A percentile compares a stretch with the other conserved stretches of the same genome.
Evolutionary conservation across 2,888 invertebrate species (phyloP).

Genomic region (Campaea margaritaria): DNA sequence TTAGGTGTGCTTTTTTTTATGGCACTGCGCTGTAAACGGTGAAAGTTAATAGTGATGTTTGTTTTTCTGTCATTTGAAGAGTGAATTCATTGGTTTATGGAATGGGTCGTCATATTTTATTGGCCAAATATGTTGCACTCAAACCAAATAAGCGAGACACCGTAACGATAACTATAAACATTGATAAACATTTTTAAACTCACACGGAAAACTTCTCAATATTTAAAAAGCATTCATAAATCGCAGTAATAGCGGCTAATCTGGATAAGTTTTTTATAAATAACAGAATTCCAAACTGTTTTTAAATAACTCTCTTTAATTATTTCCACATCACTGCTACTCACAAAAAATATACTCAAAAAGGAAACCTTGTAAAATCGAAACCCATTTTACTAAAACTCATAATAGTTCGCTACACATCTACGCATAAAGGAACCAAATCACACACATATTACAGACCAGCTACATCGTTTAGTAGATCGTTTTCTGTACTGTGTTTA

Average conservation of each 20-base stretch:
- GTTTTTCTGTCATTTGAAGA: conserved; percentile 37
- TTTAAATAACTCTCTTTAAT: too few relatives aligned
- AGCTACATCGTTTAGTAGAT: too few relatives aligned
- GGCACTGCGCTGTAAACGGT: conserved; percentile 35
- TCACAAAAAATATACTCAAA: not conserved
- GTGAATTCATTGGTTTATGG: conserved; percentile 22
- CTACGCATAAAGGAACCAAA: not conserved
- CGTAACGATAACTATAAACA: not conserved
- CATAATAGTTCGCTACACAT: too few relatives aligned
- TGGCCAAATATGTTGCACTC: conserved; percentile 21
- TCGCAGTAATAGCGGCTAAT: not conserved
- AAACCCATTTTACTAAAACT: too few relatives aligned
- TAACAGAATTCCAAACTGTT: not conserved
- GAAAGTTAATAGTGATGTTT: conserved; percentile 46
- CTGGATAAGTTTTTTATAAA: not conserved
- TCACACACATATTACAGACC: not conserved
- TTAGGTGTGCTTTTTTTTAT: conserved; percentile 51
- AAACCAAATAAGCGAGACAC: not conserved
- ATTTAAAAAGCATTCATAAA: conserved; percentile 4
- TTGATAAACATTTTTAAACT: not conserved
- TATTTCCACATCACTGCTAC: not conserved
- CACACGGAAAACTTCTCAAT: conserved; percentile 4
- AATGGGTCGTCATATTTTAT: conserved; percentile 39
- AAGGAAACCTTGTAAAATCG: too few relatives aligned
- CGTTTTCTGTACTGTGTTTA: too few relatives aligned